These are phyloP conservation scores for Ditula angustiorana DNA, from an alignment of 2,888 invertebrate genomes.

Conservation along the genomic window DNA sequence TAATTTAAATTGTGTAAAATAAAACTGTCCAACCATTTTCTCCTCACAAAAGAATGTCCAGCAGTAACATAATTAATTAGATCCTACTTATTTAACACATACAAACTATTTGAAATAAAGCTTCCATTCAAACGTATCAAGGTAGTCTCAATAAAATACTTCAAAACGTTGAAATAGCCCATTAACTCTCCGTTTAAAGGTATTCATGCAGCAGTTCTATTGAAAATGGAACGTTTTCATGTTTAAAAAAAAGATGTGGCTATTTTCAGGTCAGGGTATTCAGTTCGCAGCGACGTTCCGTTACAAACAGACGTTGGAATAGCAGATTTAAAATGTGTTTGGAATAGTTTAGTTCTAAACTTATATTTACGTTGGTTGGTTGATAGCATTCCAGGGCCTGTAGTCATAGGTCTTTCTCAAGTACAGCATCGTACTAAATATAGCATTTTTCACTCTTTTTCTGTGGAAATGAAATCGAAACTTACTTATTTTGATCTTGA, in stretches of 20 bases:
- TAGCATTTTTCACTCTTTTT: too few species aligned
- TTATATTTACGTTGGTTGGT: too few species aligned
- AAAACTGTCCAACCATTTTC: neutral
- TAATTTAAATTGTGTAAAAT: neutral
- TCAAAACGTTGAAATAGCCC: constrained; percentile 8
- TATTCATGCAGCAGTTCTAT: constrained; percentile 22
- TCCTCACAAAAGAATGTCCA: neutral
- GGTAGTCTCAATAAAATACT: constrained; percentile 2
- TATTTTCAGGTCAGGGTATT: constrained; percentile 27
- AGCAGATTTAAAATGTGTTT: neutral
- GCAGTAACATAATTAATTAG: neutral
- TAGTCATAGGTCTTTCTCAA: too few species aligned
- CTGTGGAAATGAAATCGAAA: too few species aligned
- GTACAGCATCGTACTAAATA: too few species aligned
- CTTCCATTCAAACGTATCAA: neutral
- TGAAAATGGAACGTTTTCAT: constrained; percentile 29
- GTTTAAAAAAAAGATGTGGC: constrained; percentile 25
- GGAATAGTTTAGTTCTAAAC: neutral
- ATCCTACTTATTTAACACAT: neutral
- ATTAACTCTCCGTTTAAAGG: constrained; percentile 8
- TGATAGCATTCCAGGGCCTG: too few species aligned
- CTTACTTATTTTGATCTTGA: too few species aligned
- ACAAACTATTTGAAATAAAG: neutral
- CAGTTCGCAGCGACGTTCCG: constrained; percentile 10
- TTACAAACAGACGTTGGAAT: constrained; percentile 1